phyloP scores from a whole-genome alignment of 2,113 vertebrate species.

The Corythornis cristatus region DNA sequence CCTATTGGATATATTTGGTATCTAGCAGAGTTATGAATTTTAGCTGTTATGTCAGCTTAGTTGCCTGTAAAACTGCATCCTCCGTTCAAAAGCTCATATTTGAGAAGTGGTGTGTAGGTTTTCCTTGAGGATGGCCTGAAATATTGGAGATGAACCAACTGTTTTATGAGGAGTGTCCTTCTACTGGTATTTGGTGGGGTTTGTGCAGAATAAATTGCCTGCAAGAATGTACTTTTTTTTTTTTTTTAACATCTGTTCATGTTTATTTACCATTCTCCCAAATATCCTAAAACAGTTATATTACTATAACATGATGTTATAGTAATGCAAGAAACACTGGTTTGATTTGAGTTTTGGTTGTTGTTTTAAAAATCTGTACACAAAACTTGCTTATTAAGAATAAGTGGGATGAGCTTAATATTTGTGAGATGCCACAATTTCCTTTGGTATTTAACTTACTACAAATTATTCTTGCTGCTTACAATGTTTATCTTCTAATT shows the following conservation, averaged over 20 bases:
- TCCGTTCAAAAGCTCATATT: accelerated
- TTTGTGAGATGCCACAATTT: not conserved
- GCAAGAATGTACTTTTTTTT: too few relatives aligned
- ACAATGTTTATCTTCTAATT: not conserved
- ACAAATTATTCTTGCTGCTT: not conserved
- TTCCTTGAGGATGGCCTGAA: not conserved
- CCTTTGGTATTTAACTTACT: not conserved
- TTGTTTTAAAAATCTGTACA: not conserved
- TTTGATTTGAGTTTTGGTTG: not conserved
- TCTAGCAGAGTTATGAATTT: not conserved
- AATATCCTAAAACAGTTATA: not conserved
- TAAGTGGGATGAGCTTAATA: not conserved
- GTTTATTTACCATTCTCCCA: not conserved
- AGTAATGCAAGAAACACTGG: not conserved
- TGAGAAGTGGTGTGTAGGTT: not conserved
- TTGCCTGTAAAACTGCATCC: not conserved
- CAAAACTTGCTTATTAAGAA: not conserved
- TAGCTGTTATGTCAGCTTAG: not conserved
- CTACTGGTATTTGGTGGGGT: not conserved
- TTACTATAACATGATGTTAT: not conserved
- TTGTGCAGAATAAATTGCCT: not conserved
- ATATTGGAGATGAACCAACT: not conserved
- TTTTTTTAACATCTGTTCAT: not conserved
- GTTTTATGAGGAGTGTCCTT: not conserved
- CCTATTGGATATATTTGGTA: not conserved